Evolutionary conservation across 2,797 vertebrate genomes (phyloP).

Genomic region (Rhynchonycteris naso): DNA sequence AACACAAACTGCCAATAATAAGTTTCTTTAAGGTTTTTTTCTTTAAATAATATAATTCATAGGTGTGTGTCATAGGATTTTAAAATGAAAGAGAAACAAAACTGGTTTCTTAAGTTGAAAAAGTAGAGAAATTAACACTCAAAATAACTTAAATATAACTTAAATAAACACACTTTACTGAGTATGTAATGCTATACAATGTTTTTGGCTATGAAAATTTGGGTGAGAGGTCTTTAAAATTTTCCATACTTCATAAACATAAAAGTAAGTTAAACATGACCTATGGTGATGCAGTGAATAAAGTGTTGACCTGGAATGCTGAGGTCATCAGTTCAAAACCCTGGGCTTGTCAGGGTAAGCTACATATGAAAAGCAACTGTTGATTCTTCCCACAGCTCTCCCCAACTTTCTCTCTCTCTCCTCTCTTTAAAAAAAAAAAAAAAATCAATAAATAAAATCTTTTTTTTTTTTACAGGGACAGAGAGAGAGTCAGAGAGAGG

Average conservation of each 20-base stretch:
- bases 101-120: constrained; percentile 8
- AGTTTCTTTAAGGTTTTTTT: not conserved
- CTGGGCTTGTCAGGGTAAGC: too few relatives aligned
- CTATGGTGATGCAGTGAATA: too few relatives aligned
- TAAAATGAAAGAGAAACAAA: constrained; percentile 9
- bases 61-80: not conserved
- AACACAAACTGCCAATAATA: not conserved
- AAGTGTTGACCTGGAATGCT: too few relatives aligned
- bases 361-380: too few relatives aligned
- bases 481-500: too few relatives aligned
- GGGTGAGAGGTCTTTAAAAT: not conserved
- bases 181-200: not conserved
- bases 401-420: too few relatives aligned
- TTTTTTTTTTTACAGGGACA: too few relatives aligned
- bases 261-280: not conserved
- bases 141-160: not conserved
- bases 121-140: not conserved
- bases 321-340: too few relatives aligned
- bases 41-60: not conserved
- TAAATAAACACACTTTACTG: not conserved
- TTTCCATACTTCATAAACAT: not conserved
- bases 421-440: too few relatives aligned
- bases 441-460: too few relatives aligned
- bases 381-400: too few relatives aligned
- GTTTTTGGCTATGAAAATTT: not conserved